Evolutionary conservation across 2,888 invertebrate species (phyloP).

Genomic region (Poecilus cupreus): DNA sequence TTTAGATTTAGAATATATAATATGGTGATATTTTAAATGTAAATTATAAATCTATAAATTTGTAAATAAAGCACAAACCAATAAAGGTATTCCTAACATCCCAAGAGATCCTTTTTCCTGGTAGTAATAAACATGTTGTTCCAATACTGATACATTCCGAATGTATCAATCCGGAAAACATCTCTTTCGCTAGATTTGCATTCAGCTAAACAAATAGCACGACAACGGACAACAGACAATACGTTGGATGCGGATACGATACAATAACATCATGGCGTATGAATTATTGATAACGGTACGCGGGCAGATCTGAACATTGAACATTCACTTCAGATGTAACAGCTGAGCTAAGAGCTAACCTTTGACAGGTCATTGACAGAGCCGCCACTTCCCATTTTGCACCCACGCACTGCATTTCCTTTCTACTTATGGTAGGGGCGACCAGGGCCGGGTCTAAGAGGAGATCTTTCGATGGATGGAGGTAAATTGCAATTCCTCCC

Average conservation of each 20-base stretch:
- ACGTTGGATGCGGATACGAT: conserved; percentile 1
- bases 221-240: background rate
- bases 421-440: background rate
- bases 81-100: no score
- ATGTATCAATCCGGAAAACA: no score
- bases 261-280: conserved; percentile 16
- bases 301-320: conserved; percentile 1
- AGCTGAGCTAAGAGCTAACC: conserved; percentile 40
- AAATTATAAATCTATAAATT: no score
- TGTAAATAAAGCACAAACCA: no score
- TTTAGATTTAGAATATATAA: no score
- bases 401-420: conserved; percentile 47
- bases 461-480: no score
- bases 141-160: no score
- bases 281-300: conserved; percentile 50
- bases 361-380: conserved; percentile 58
- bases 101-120: no score
- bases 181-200: background rate
- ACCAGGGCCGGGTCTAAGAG: no score
- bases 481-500: no score
- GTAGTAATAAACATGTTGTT: no score
- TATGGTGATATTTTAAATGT: no score
- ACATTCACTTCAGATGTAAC: conserved; percentile 37
- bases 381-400: conserved; percentile 43
- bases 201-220: background rate